Base-by-base conservation (phyloP, 1,140 invertebrate genomes). In the Orius laevigatus region DNA sequence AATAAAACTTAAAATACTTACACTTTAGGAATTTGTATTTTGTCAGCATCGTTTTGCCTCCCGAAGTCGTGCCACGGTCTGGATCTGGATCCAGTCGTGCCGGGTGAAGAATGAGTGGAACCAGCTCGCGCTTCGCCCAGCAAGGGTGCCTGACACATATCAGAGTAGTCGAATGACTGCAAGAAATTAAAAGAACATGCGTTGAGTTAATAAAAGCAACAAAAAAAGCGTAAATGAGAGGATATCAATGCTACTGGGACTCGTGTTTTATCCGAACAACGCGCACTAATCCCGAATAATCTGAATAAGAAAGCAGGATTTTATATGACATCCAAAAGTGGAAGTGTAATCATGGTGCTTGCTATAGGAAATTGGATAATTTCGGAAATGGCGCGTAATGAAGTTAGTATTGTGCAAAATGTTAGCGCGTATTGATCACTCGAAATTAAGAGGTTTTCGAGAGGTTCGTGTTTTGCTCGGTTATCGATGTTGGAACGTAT, bases 11-110 rank as follows among this genome's bases (percentile, higher is more conserved):
- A 36, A 43, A 33, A 38, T 62, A 85, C 88, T 89, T 72, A 95
- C 90, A 93, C 72, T 84, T 95, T 96, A 65, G 89, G 85, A 74
- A 95, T 95, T 71, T 93, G 87, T 57, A 94, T 89, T 74, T 93
- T 93, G 66, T 92, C 89, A 46, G 84, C 83, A 64, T 93, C 87
- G 60, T 87, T 88, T 61, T 90, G 87, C 53, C 88, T 70, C 16
- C 86, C 85, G 64, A 91, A 92, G 65, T 92, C 84, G 65, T 88
- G 84, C 85, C 84, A 89, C 47, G 84, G 84, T 54, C 84, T 66
- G 33, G 81, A 85, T 56, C 80, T 76, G 14, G 77, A 69, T 33
- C 73, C 50, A n/a, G n/a, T n/a, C n/a, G n/a, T n/a, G 75, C 73
- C 35, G 60, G 63, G 36, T 62, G 68, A 46, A 62, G 68, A 49